These are phyloP conservation scores for Sceloporus tristichus DNA, from an alignment of 2,113 vertebrate species.

Conservation along the genomic window DNA sequence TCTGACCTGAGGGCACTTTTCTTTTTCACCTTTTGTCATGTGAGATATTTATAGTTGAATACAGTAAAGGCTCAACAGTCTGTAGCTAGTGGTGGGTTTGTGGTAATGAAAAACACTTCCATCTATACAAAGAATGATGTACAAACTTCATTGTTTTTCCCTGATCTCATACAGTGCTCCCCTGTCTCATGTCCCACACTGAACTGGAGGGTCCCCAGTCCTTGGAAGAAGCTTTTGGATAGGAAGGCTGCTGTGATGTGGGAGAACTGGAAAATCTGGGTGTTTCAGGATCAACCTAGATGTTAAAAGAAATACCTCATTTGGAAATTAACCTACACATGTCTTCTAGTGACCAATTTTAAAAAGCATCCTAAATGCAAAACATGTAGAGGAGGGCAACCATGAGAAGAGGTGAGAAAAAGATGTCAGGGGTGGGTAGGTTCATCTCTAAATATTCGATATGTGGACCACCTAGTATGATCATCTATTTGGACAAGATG, in stretches of 20 bases:
- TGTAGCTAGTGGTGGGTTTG: not conserved
- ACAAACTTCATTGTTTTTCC: not conserved
- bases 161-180: not conserved
- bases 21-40: constrained; percentile 54
- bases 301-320: too few species aligned
- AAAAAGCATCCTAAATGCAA: too few species aligned
- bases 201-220: too few species aligned
- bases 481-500: too few species aligned
- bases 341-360: too few species aligned
- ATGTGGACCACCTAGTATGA: too few species aligned
- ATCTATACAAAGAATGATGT: not conserved
- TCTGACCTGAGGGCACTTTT: constrained; percentile 52
- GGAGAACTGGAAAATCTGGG: not conserved
- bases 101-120: not conserved
- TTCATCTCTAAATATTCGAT: too few species aligned
- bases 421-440: too few species aligned
- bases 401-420: too few species aligned
- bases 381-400: too few species aligned
- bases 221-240: not conserved
- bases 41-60: constrained; percentile 40
- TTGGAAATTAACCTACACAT: too few species aligned
- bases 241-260: not conserved
- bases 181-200: not conserved
- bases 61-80: not conserved
- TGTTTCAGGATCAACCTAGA: too few species aligned